Evolutionary conservation across 2,113 vertebrate species (phyloP).

Genomic region (Pitta sordida): DNA sequence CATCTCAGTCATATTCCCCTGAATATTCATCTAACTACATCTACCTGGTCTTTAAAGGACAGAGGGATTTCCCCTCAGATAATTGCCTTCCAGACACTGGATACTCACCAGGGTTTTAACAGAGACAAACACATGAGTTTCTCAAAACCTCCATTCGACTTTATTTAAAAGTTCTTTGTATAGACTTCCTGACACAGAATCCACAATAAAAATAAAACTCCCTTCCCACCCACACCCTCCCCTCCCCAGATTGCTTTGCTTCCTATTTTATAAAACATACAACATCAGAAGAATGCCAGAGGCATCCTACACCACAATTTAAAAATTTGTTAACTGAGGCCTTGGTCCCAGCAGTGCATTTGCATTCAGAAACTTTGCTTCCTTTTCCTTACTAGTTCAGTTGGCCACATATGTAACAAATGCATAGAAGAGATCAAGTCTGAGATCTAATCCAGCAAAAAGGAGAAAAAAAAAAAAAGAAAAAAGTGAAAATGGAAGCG

Average conservation of each 20-base stretch:
- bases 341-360: constrained; percentile 70
- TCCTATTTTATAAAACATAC: constrained; percentile 49
- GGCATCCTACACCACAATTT: constrained; percentile 56
- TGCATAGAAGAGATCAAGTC: not conserved
- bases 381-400: not conserved
- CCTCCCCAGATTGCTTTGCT: constrained; percentile 16
- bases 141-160: constrained; percentile 72
- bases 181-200: constrained; percentile 74
- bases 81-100: not conserved
- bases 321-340: constrained; percentile 47
- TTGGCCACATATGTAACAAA: constrained; percentile 10
- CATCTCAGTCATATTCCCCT: not conserved
- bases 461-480: not conserved
- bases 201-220: constrained; percentile 72
- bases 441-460: constrained; percentile 19
- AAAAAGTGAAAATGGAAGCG: not conserved
- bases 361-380: constrained; percentile 24
- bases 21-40: not conserved
- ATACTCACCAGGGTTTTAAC: not conserved
- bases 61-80: not conserved
- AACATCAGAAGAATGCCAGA: constrained; percentile 60
- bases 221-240: not conserved
- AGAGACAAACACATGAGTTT: not conserved
- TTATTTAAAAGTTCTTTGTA: constrained; percentile 82
- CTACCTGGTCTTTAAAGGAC: not conserved